phyloP scores from a whole-genome alignment of 2,797 vertebrate species.

The Pangasius djambal region DNA sequence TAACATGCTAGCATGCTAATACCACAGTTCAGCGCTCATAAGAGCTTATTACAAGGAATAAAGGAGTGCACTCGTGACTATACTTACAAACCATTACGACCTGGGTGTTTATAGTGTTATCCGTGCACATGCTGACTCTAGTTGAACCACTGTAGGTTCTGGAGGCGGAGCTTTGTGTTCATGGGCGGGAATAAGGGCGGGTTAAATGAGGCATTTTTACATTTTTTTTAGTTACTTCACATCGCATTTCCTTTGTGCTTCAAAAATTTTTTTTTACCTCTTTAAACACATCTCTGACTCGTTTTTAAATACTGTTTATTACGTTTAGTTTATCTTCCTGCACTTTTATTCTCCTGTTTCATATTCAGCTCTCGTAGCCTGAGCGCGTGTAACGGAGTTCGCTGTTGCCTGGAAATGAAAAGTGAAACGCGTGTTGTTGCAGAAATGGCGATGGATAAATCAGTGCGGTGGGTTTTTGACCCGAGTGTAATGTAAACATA shows the following conservation, averaged over 20 bases:
- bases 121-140: background rate
- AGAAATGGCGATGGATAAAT: background rate
- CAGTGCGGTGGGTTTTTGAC: background rate
- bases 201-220: background rate
- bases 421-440: background rate
- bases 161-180: background rate
- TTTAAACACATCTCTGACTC: background rate
- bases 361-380: no score
- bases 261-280: no score
- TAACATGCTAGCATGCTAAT: background rate
- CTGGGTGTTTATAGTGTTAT: background rate
- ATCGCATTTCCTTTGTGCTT: no score
- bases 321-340: background rate
- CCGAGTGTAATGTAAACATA: conserved; percentile 49
- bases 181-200: no score
- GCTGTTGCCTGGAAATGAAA: background rate
- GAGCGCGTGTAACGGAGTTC: background rate
- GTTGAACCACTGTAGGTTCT: no score
- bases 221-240: no score
- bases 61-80: background rate
- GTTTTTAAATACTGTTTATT: background rate
- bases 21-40: background rate
- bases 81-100: background rate
- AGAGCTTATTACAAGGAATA: background rate
- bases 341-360: background rate